phyloP scores from a whole-genome alignment of 2,113 vertebrate genomes.

The Sceloporus undulatus region DNA sequence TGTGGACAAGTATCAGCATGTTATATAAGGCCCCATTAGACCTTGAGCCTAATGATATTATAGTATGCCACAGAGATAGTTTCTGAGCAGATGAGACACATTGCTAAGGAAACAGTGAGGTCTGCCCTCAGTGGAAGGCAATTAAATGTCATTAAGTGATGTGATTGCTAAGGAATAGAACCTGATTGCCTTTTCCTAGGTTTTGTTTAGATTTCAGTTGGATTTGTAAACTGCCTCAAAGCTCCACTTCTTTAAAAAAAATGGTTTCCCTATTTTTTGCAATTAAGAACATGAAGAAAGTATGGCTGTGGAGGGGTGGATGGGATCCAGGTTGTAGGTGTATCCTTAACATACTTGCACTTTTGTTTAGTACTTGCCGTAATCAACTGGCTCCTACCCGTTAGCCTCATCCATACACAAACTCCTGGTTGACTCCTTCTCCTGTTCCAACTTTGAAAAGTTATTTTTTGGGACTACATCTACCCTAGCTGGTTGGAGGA shows the following conservation, averaged over 20 bases:
- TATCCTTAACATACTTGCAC: neutral
- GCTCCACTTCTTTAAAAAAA: neutral
- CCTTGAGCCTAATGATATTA: conserved; percentile 13
- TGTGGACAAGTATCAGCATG: conserved; percentile 23
- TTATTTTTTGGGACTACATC: no score
- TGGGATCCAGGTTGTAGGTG: neutral
- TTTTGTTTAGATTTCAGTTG: neutral
- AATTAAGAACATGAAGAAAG: neutral
- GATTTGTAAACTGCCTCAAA: neutral
- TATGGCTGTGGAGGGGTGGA: neutral
- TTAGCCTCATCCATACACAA: neutral
- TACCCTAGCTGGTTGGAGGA: no score
- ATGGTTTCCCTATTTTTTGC: neutral
- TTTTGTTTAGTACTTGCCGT: neutral
- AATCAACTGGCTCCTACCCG: neutral
- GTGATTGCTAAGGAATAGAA: conserved; percentile 1
- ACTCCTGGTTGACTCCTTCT: neutral
- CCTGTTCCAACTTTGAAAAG: no score
- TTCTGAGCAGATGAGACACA: conserved; percentile 5
- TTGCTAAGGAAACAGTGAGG: conserved; percentile 16
- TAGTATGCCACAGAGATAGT: neutral
- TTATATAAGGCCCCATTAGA: neutral
- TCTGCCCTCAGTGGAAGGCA: neutral
- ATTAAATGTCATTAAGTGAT: conserved; percentile 34
- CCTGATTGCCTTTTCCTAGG: neutral